Evolutionary conservation across 1,140 invertebrate genomes (phyloP).

Genomic region (Radopholus similis): DNA sequence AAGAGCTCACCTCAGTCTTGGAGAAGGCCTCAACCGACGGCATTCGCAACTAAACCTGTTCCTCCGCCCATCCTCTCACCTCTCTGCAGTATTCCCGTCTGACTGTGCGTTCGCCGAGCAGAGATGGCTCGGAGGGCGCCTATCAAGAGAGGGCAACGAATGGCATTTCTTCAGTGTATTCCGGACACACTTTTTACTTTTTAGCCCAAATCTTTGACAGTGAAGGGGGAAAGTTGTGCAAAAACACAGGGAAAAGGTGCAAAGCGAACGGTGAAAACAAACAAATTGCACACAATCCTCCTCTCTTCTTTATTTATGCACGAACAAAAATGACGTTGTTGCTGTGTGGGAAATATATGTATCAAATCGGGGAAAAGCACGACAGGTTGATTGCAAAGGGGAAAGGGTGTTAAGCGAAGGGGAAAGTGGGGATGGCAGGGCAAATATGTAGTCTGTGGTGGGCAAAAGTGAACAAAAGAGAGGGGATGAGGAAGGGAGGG

Average conservation of each 20-base stretch:
- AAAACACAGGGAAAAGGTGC: neutral
- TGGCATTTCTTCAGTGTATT: neutral
- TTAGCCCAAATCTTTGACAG: neutral
- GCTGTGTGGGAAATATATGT: neutral
- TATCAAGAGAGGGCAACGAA: neutral
- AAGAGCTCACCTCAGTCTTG: slow-evolving; percentile 37
- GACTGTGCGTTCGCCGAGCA: slow-evolving; percentile 17
- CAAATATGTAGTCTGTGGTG: neutral
- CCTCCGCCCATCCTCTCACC: slow-evolving; percentile 3
- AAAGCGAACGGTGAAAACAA: neutral
- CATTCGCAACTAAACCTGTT: neutral
- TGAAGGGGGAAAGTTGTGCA: neutral
- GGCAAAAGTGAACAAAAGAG: neutral
- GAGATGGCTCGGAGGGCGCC: neutral
- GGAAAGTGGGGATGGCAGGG: neutral
- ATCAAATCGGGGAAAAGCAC: neutral
- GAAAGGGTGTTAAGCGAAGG: slow-evolving; percentile 10
- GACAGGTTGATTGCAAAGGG: neutral
- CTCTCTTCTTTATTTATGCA: too few relatives aligned
- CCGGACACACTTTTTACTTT: neutral
- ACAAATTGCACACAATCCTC: neutral
- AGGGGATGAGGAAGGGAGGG: neutral
- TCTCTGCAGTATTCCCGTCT: slow-evolving; percentile 32
- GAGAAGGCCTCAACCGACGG: slow-evolving; percentile 30
- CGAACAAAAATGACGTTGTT: neutral